Evolutionary conservation across 2,797 vertebrate genomes (phyloP), one percentile per base, ranked within the genome.

Genomic region (Chlorospingus semifuscus): DNA sequence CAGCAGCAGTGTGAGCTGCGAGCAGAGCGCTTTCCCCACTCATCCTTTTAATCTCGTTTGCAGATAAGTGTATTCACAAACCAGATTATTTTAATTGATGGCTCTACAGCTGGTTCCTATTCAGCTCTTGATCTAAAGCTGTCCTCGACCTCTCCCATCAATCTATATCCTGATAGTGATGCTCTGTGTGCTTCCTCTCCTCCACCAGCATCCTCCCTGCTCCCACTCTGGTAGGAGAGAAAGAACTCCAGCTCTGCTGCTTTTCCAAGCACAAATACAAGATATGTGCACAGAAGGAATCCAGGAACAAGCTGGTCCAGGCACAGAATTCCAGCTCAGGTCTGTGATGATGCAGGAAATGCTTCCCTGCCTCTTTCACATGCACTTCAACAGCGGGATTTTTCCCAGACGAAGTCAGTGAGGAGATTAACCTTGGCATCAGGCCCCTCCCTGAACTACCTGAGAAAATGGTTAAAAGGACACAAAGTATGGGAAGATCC

Each of bases 41-140:
- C 53, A 80, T 56, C 80, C 95, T 61, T 42, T 24, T 90, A 80
- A 95, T 93, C 78, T 63, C 27, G 24, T 84, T 91, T 93, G 93
- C 77, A 83, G 83, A 72, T 80, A 83, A 68, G 46, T 20, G 30
- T 65, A 86, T 83, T 93, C 23, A 37, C 59, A 89, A 96, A 94
- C 49, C 37, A 63, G 24, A 56, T 90, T 93, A 39, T 89, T 96
- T 91, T 95, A 91, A 95, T 36, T 86, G 92, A 92, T 29, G 94
- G 84, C 65, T 87, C 81, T 86, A 37, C 20, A 39, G 71, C 63
- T 83, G 72, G 87, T 91, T 82, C 64, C 87, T 72, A 70, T 21
- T 91, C 69, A 60, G 64, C 88, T 88, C 69, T 87, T 3, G 4
- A 80, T 76, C 61, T 86, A 79, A 91, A 92, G 78, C 89, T 81